phyloP scores from a whole-genome alignment of 2,113 vertebrate genomes.

The Pangasianodon gigas region DNA sequence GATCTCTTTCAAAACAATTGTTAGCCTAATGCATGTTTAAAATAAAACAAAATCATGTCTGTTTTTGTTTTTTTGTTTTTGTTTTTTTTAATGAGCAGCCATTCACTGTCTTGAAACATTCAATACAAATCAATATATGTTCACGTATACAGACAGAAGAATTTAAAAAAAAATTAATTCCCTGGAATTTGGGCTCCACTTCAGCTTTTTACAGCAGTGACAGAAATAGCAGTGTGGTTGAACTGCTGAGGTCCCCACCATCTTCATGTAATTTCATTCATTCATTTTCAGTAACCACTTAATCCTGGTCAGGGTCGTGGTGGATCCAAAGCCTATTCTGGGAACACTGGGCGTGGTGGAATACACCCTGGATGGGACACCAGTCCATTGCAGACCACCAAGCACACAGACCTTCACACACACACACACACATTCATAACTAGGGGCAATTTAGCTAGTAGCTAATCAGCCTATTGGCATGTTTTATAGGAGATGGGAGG shows the following conservation, averaged over 20 bases:
- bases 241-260: slow-evolving; percentile 86
- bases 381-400: background rate
- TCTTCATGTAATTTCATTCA: slow-evolving; percentile 66
- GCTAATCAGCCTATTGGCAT: background rate
- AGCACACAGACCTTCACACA: background rate
- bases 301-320: background rate
- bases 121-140: too few relatives aligned
- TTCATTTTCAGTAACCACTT: slow-evolving; percentile 34
- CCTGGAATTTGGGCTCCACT: slow-evolving; percentile 81
- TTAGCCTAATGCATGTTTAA: too few relatives aligned
- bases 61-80: too few relatives aligned
- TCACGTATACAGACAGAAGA: too few relatives aligned
- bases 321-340: background rate
- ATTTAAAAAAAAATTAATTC: background rate
- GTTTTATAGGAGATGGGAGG: background rate
- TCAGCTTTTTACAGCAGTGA: slow-evolving; percentile 89
- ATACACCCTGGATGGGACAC: background rate
- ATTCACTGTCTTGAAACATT: too few relatives aligned
- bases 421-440: background rate
- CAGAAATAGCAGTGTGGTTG: slow-evolving; percentile 88
- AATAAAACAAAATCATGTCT: too few relatives aligned
- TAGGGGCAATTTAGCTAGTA: background rate
- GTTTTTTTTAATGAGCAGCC: too few relatives aligned
- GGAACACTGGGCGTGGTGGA: background rate
- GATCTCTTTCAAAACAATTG: too few relatives aligned